A percentile compares a stretch with the other conserved stretches of the same genome.
Evolutionary conservation across 2,113 vertebrate species (phyloP).

Genomic region (Miniopterus natalensis): DNA sequence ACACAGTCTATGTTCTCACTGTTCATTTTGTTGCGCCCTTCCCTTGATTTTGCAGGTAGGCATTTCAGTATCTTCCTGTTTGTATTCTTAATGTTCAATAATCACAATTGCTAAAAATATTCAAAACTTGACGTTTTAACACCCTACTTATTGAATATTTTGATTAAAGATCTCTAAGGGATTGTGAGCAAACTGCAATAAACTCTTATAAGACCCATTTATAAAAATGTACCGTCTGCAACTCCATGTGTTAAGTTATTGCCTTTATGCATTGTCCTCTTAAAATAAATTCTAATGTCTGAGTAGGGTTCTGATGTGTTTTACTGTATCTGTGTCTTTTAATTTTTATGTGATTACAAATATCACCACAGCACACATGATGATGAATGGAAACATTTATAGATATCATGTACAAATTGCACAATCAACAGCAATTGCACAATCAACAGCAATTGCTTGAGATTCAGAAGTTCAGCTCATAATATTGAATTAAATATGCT

Average conservation of each 20-base stretch:
- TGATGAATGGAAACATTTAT: not conserved
- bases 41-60: not conserved
- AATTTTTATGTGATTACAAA: not conserved
- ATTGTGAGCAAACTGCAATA: constrained; percentile 8
- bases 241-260: not conserved
- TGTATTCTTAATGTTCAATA: not conserved
- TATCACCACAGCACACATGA: not conserved
- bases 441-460: not conserved
- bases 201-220: not conserved
- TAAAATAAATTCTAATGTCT: not conserved
- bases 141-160: not conserved
- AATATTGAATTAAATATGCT: not conserved
- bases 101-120: not conserved
- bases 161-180: not conserved
- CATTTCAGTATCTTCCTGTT: not conserved
- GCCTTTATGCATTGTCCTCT: not conserved
- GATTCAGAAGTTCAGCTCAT: not conserved
- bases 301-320: not conserved
- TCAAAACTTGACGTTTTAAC: not conserved
- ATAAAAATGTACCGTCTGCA: not conserved
- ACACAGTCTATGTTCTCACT: not conserved
- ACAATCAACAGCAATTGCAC: not conserved
- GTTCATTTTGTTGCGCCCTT: not conserved
- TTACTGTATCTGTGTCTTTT: not conserved
- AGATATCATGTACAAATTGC: not conserved